These are phyloP conservation scores for Temnopleurus reevesii DNA, from an alignment of 53 echinoderm and acorn worm species.

Conservation along the genomic window DNA sequence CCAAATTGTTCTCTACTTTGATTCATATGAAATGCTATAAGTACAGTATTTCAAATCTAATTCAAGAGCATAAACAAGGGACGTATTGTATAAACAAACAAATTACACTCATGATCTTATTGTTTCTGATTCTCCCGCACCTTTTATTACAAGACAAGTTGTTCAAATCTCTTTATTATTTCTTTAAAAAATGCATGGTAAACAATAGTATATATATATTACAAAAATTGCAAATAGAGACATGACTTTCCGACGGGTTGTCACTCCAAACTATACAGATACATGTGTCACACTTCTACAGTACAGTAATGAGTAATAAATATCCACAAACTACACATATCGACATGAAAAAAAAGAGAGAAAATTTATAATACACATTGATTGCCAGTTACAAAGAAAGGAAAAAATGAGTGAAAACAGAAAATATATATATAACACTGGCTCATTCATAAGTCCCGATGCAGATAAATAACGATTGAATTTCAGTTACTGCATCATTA, in stretches of 20 bases:
- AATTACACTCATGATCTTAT: not conserved
- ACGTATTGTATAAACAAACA: not conserved
- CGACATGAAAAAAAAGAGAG: not conserved
- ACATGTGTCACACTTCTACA: constrained; percentile 46
- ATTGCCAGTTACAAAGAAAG: constrained; percentile 23
- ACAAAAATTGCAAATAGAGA: constrained; percentile 51
- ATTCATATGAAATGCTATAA: too few species aligned
- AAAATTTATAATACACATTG: constrained; percentile 32
- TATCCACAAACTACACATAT: constrained; percentile 45
- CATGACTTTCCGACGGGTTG: constrained; percentile 17
- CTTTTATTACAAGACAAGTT: constrained; percentile 56
- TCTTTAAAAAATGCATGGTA: constrained; percentile 53
- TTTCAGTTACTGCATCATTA: not conserved
- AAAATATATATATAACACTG: not conserved
- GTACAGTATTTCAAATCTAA: too few species aligned
- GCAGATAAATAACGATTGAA: constrained; percentile 6
- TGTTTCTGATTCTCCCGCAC: constrained; percentile 8
- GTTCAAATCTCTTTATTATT: constrained; percentile 37
- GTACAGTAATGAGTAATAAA: constrained; percentile 52
- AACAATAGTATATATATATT: constrained; percentile 52
- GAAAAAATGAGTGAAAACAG: not conserved
- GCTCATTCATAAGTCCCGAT: not conserved
- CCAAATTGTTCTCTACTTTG: too few species aligned
- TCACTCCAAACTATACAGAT: constrained; percentile 50
- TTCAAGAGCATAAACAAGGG: not conserved